Evolutionary conservation across 2,888 invertebrate genomes (phyloP).

Genomic region (Drosophila affinis): DNA sequence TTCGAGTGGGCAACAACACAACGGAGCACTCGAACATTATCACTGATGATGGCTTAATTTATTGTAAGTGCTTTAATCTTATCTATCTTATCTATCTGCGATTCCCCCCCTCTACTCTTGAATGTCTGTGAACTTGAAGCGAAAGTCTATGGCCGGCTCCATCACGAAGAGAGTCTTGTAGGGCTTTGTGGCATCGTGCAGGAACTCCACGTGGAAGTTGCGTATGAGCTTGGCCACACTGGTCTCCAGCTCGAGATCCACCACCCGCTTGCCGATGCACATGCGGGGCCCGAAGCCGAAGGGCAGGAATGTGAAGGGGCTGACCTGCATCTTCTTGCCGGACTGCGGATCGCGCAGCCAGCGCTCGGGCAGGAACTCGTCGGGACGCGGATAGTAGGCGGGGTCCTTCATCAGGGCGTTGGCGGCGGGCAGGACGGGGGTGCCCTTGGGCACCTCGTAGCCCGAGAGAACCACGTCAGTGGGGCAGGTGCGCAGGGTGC

Average conservation of each 20-base stretch:
- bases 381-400: constrained; percentile 86
- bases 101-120: too few species aligned
- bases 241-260: constrained; percentile 88
- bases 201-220: constrained; percentile 74
- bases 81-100: too few species aligned
- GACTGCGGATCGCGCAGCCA: constrained; percentile 85
- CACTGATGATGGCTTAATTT: neutral
- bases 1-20: neutral
- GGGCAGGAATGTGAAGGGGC: constrained; percentile 86
- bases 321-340: constrained; percentile 44
- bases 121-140: constrained; percentile 76
- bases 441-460: constrained; percentile 86
- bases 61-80: neutral
- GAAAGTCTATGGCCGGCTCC: constrained; percentile 78
- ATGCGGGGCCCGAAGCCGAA: constrained; percentile 89
- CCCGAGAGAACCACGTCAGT: constrained; percentile 87
- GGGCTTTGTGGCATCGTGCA: constrained; percentile 68
- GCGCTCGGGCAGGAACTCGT: constrained; percentile 89
- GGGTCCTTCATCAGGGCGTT: constrained; percentile 86
- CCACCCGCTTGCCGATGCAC: constrained; percentile 89
- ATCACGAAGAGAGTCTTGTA: constrained; percentile 71
- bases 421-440: constrained; percentile 89
- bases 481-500: constrained; percentile 85
- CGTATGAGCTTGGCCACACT: constrained; percentile 83
- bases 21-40: neutral